phyloP scores from a whole-genome alignment of 2,797 vertebrate genomes.

The Semotilus atromaculatus region DNA sequence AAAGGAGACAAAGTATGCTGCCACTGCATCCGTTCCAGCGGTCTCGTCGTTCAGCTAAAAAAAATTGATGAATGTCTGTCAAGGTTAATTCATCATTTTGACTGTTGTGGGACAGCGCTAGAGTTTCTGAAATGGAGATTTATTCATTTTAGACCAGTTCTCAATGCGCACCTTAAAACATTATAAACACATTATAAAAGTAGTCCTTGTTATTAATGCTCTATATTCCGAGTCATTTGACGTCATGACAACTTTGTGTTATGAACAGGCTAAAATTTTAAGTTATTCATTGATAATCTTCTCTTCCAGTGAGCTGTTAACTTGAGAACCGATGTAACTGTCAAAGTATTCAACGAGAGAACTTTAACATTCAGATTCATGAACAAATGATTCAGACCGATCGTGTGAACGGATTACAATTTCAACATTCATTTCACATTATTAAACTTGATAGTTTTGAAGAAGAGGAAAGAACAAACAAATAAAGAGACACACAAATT shows the following conservation, averaged over 20 bases:
- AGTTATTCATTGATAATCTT: not conserved
- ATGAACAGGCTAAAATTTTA: not conserved
- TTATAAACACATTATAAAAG: not conserved
- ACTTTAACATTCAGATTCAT: not conserved
- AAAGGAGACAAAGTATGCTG: constrained; percentile 32
- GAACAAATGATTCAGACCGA: not conserved
- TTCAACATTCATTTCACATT: not conserved
- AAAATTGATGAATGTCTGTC: constrained; percentile 16
- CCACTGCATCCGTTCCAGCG: not conserved
- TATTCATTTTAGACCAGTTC: not conserved
- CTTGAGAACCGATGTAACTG: not conserved
- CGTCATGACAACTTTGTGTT: not conserved
- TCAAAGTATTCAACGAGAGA: not conserved
- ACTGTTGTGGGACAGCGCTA: not conserved
- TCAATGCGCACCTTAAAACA: not conserved
- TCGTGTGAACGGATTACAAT: rapidly evolving
- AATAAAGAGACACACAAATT: not conserved
- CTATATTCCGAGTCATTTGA: not conserved
- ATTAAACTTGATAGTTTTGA: not conserved
- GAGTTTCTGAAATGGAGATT: not conserved
- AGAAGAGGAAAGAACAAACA: not conserved
- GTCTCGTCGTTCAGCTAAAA: not conserved
- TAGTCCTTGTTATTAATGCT: not conserved
- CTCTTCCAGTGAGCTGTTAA: not conserved
- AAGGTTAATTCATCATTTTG: constrained; percentile 15